Evolutionary conservation across 2,113 vertebrate species (phyloP).

Genomic region (Vimba vimba): DNA sequence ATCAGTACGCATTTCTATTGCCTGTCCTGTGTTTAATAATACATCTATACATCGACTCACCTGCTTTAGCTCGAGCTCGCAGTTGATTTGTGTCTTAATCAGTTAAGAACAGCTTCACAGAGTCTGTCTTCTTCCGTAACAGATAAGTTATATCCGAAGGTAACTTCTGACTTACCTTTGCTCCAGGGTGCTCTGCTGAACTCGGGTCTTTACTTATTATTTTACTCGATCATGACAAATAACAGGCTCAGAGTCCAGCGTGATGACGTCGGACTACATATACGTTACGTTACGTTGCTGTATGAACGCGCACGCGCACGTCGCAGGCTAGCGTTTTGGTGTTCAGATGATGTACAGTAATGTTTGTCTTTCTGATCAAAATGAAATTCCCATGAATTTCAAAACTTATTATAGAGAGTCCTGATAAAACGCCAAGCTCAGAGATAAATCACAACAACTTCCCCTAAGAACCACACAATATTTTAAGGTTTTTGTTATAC

Average conservation of each 20-base stretch:
- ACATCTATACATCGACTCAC: background rate
- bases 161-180: slow-evolving; percentile 11
- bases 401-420: too few species aligned
- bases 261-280: background rate
- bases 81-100: background rate
- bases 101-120: too few species aligned
- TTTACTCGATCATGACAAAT: background rate
- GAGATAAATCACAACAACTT: too few species aligned
- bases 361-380: too few species aligned
- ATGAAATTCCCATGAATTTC: too few species aligned
- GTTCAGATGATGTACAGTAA: too few species aligned
- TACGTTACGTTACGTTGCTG: background rate
- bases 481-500: background rate
- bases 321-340: too few species aligned
- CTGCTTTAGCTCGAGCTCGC: background rate
- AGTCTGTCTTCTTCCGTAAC: background rate
- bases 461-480: background rate
- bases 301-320: background rate
- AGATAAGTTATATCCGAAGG: background rate
- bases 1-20: background rate
- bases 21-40: background rate
- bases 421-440: too few species aligned
- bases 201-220: background rate
- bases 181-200: background rate
- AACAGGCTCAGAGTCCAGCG: background rate